Evolutionary conservation across 2,888 invertebrate genomes (phyloP).

Genomic region (Tinea trinotella): DNA sequence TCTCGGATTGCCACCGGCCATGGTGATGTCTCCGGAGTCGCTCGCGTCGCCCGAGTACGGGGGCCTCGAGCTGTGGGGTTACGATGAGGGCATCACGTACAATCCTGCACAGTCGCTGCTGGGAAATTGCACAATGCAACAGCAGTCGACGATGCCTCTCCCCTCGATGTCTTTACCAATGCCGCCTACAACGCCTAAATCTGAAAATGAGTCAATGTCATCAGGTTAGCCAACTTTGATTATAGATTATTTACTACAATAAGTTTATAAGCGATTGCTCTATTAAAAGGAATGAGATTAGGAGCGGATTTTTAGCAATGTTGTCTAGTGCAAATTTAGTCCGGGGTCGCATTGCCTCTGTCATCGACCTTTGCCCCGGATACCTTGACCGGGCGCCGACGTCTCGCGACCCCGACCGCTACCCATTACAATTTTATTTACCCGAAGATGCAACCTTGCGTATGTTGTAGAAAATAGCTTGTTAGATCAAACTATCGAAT

Average conservation of each 20-base stretch:
- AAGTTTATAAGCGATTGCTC: background rate
- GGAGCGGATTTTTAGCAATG: background rate
- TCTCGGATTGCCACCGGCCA: conserved; percentile 78
- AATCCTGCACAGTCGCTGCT: conserved; percentile 57
- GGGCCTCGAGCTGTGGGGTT: conserved; percentile 88
- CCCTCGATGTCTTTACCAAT: conserved; percentile 66
- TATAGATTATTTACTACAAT: conserved; percentile 21
- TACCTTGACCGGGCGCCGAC: conserved; percentile 67
- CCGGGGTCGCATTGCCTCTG: conserved; percentile 51
- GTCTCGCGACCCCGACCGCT: conserved; percentile 48
- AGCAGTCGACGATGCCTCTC: conserved; percentile 66
- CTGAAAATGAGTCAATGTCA: conserved; percentile 68
- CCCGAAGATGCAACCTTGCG: conserved; percentile 25
- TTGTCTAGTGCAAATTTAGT: background rate
- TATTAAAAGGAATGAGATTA: conserved; percentile 17
- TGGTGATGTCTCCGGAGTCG: conserved; percentile 84
- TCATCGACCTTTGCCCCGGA: conserved; percentile 71
- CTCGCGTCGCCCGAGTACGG: conserved; percentile 83
- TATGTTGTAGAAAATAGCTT: background rate
- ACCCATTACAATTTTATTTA: conserved; percentile 56
- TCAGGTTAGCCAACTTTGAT: conserved; percentile 52
- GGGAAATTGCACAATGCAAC: conserved; percentile 60
- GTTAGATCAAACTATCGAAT: background rate
- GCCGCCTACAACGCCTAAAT: conserved; percentile 67
- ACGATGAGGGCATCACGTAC: conserved; percentile 69